Evolutionary conservation across 2,113 vertebrate species (phyloP), one percentile per base, ranked within the genome.

Genomic region (Mesembrinibis cayennensis): DNA sequence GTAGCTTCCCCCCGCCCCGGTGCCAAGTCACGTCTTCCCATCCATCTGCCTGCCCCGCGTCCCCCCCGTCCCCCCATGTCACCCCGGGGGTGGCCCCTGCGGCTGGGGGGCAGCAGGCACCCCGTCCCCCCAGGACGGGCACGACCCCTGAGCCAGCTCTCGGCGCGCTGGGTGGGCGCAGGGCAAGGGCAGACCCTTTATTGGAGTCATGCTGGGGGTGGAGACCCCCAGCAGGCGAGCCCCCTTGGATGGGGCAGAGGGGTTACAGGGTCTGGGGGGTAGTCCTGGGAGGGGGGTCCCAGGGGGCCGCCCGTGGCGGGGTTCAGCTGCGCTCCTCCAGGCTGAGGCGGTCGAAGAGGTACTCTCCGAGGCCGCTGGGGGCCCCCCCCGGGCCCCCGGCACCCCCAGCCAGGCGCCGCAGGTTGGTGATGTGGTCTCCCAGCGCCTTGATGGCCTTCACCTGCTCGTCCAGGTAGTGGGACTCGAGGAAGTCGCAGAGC

Each of bases 381-480:
- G 97, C 78, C 2, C 96, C 98, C 8, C 34, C 74, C 0, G 56
- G 26, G 4, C 7, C 61, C 61, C 40, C 40, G 4, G 40, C 17
- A 19, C n/a, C 72, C 1, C 23, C 0, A 0, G 47, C 10, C 97
- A 99, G 98, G 63, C 98, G 97, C 25, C 91, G 95, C 71, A 99
- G 98, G 95, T 98, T 98, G 95, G 97, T 95, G 95, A 98, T 93
- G 59, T 98, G 50, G 96, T 99, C 98, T 69, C 98, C 97, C 97
- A 93, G 98, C 91, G 27, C 62, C 91, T 97, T 97, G 82, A 87
- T 88, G 50, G 91, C 30, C 69, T 96, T 89, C 63, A 91, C 93
- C 14, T 86, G 91, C 56, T 95, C 90, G 0, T 94, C 92, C 62
- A 98, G 80, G 65, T 94, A 98, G 52, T 95, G 93, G 4, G 93